A percentile compares a stretch with the other conserved stretches of the same genome.
Conservation (phyloP, 2,888 invertebrate genomes). For the Spilosoma lubricipeda region DNA sequence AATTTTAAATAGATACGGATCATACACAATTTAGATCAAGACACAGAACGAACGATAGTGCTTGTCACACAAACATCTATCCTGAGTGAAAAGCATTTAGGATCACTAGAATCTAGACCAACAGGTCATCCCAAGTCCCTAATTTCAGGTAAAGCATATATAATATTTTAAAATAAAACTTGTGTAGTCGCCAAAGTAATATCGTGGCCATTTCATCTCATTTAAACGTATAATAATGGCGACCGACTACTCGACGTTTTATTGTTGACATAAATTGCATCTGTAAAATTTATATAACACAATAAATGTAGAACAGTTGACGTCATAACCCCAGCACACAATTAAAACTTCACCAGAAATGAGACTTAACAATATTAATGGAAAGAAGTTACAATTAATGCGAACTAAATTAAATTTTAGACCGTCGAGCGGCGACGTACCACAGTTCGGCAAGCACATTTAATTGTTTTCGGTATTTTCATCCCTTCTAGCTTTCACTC, state of each 20-base stretch:
- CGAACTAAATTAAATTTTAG: neutral
- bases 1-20: too few species aligned
- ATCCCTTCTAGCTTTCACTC: neutral
- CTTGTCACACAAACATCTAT: too few species aligned
- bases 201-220: neutral
- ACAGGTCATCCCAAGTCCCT: neutral
- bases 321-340: neutral
- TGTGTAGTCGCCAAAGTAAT: neutral
- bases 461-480: neutral
- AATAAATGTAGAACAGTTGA: neutral
- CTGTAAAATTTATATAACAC: neutral
- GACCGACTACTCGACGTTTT: neutral
- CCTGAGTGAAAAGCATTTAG: too few species aligned
- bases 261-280: neutral
- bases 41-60: too few species aligned
- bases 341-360: neutral
- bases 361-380: neutral
- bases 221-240: neutral
- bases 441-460: neutral
- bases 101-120: too few species aligned
- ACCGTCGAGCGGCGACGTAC: neutral
- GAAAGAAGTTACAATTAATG: neutral
- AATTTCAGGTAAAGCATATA: neutral
- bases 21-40: too few species aligned
- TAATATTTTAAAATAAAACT: neutral